A percentile compares a stretch with the other conserved stretches of the same genome.
Conservation (phyloP, 1,140 invertebrate species). For the Teleopsis dalmanni region DNA sequence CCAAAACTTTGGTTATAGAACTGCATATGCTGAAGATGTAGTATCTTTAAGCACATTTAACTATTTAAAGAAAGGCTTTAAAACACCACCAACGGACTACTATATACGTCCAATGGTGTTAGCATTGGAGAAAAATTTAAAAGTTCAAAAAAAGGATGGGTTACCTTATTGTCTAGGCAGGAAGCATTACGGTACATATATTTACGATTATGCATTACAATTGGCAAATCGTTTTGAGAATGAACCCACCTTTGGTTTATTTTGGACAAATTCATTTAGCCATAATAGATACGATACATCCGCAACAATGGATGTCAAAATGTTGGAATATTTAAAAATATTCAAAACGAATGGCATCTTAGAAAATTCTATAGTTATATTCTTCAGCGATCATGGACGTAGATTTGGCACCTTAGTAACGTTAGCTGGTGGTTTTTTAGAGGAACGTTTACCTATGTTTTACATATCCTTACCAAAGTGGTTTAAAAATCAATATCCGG, state of each 20-base stretch:
- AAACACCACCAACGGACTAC: constrained; percentile 69
- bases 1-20: constrained; percentile 60
- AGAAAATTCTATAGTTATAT: constrained; percentile 63
- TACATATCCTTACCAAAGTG: constrained; percentile 68
- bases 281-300: constrained; percentile 68
- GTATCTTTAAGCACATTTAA: constrained; percentile 69
- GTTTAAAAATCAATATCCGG: constrained; percentile 57
- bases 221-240: constrained; percentile 49
- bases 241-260: constrained; percentile 61
- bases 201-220: constrained; percentile 51
- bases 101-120: constrained; percentile 68
- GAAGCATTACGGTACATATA: constrained; percentile 49
- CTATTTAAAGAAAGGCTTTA: constrained; percentile 68
- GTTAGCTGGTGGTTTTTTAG: constrained; percentile 63
- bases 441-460: constrained; percentile 81
- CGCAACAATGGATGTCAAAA: constrained; percentile 56
- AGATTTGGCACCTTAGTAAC: constrained; percentile 71
- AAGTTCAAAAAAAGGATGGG: constrained; percentile 26
- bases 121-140: constrained; percentile 51
- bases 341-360: constrained; percentile 52
- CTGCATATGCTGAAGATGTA: constrained; percentile 71
- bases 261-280: constrained; percentile 69
- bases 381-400: constrained; percentile 90
- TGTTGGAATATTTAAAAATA: constrained; percentile 51
- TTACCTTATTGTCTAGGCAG: constrained; percentile 53